Evolutionary conservation across 64 coral and sea anemone species (phyloP), one percentile per base, ranked within the genome.

Genomic region (Stylophora pistillata): DNA sequence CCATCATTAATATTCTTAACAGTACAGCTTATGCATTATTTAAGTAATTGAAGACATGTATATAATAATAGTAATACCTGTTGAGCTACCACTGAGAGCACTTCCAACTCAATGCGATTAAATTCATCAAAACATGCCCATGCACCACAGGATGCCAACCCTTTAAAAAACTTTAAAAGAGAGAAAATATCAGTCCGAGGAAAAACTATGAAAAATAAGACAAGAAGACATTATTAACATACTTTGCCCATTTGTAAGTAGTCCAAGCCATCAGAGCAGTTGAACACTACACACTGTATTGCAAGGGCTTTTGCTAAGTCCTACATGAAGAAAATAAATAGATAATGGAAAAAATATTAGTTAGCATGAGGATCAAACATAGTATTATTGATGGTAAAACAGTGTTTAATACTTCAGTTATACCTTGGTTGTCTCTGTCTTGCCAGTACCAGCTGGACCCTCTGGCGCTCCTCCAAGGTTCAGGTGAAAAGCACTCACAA

Each of bases 241-340:
- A 99, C 97, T 70, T 99, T 99, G 27, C 97, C 97, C 97, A 99
- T 99, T 69, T 99, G 97, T 58, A 99, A 88, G 71, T 99, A 99
- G 74, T 99, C 97, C 72, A 99, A 78, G 64, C 97, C 97, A 88
- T 99, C 97, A 79, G 97, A 99, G 73, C 97, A 99, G 73, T 99
- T 99, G 72, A 99, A 99, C 20, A 99, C 97, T 74, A 99, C 97
- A 74, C 97, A 99, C 68, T 99, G 97, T 78, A 99, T 99, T 34
- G 97, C 97, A 31, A 99, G 94, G 10, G 97, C 97, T 88, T 99
- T 99, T 23, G 97, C 97, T 68, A 99, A 90, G 89, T 99, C 97
- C 97, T 99, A 31, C 30, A 89, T n/a, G 17, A 47, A 58, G 0
- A 25, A 58, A 74, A 61, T 20, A 21, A 1, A 65, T 56, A 55